Base-by-base conservation (phyloP, 2,888 invertebrate genomes). In the Anaspis maculata region DNA sequence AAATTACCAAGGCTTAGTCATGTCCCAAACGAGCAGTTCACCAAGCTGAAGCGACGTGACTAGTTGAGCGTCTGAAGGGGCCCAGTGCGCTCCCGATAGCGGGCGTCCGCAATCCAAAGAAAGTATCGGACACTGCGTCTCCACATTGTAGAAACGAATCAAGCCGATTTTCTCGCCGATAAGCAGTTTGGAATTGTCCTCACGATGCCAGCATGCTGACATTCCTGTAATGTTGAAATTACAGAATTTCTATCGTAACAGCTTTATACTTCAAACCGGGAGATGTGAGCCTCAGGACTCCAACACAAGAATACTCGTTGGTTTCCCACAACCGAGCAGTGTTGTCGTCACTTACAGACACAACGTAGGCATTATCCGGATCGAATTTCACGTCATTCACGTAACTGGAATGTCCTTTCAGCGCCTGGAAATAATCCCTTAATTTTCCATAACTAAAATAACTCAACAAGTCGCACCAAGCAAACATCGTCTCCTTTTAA, bases 311-410 rank as follows among this genome's bases (percentile, higher is more conserved):
- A 37, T 67, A 69, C 15, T 71, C 67, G 5, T 68, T 65, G 3
- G 69, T 57, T 15, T 64, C 62, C 83, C 84, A 85, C 15, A 86
- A 64, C 50, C 75, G 73, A 50, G 82, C 83, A 0, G 80, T 78
- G 44, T 78, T 75, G 59, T 86, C 85, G 63, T 86, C 85, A 45
- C 83, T 78, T 2, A 77, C 78, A n/a, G 83, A 83, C 10, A 80
- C 83, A 30, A 86, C 57, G 45, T 73, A 70, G 34, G 73, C 73
- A 14, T 82, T 82, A 34, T 77, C 76, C 9, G 77, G 72, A 51
- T 83, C 81, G 69, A 77, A 85, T 6, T 74, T 69, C 12, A 83
- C 58, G 41, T 75, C 73, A 59, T 85, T 85, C 9, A 84, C 69
- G 54, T 80, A 84, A 56, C 73, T 76, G 15, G 65, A 71, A 52